Base-by-base conservation (phyloP, 2,797 vertebrate genomes). In the Pangasius krempfi region DNA sequence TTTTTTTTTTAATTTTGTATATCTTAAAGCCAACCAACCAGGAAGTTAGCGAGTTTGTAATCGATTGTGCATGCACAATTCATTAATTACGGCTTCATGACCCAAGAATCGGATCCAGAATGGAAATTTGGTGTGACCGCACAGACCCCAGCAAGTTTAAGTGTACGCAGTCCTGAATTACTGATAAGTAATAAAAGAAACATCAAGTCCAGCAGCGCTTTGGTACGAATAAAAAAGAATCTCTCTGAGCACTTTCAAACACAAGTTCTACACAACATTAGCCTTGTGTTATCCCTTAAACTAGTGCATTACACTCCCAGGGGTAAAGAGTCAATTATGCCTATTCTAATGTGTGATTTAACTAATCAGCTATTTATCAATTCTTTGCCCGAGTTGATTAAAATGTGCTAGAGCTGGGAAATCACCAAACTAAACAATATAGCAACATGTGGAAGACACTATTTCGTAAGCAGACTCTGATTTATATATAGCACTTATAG, bases 281-380 rank as follows among this genome's bases (percentile, higher is more conserved):
- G 80, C 25, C 22, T 47, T n/a, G 33, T 40, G 56, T 44, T 68
- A 30, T 50, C 27, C 4, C 44, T 50, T 30, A 50, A 68, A 84
- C 62, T 30, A 22, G 27, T 6, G 62, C 40, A 16, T 22, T n/a
- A 2, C 12, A 3, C 14, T 56, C n/a, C 76, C 52, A 33, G n/a
- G 0, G 9, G 52, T 33, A 9, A 18, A 37, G 16, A 22, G 40
- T 37, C 68, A 72, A 72, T 73, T 44, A 18, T 22, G 20, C 37
- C 72, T 47, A 3, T 8, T 44, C 20, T 12, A 75, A 75, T 25
- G 40, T 13, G 72, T n/a, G 47, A 79, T 79, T 52, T 9, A 80
- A 40, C 54, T 58, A 80, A 80, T 80, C 78, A 56, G 52, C n/a
- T 56, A 20, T 80, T 80, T 56, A 58, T 58, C 54, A 80, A 80